A percentile compares a stretch with the other conserved stretches of the same genome.
phyloP scores from a whole-genome alignment of 2,888 invertebrate genomes.

The Netelia virgata region DNA sequence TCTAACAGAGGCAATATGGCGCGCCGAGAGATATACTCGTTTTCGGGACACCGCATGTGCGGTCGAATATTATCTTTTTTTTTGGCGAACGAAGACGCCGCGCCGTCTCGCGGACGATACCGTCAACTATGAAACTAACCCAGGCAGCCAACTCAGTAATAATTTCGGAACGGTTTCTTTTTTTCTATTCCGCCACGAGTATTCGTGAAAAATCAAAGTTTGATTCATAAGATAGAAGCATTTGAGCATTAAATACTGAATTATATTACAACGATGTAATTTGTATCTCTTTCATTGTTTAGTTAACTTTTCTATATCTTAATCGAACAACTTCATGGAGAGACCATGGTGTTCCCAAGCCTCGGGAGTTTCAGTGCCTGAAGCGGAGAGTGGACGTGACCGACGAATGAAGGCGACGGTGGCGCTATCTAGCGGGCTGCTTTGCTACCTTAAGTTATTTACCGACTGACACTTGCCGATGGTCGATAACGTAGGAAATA shows the following conservation, averaged over 20 bases:
- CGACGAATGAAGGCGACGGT: background rate
- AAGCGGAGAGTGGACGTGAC: background rate
- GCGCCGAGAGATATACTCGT: constrained; percentile 72
- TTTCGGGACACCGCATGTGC: constrained; percentile 75
- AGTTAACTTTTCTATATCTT: background rate
- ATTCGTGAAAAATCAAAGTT: no score
- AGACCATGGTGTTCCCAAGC: background rate
- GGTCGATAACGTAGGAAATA: constrained; percentile 10
- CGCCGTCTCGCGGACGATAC: constrained; percentile 54
- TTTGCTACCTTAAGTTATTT: background rate
- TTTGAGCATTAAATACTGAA: no score
- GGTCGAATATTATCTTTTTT: constrained; percentile 58
- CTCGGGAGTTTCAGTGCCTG: background rate
- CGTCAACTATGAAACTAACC: background rate
- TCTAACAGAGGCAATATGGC: constrained; percentile 89
- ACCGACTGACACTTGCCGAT: background rate
- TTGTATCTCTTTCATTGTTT: no score
- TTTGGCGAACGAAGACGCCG: constrained; percentile 40
- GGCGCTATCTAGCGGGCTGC: background rate
- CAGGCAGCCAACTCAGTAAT: constrained; percentile 28
- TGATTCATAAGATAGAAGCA: no score
- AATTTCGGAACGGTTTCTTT: background rate
- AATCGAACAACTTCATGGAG: no score
- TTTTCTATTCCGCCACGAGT: background rate
- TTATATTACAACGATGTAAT: no score